Conservation (phyloP, 2,888 invertebrate species). For the Scaptomyza tumidula region DNA sequence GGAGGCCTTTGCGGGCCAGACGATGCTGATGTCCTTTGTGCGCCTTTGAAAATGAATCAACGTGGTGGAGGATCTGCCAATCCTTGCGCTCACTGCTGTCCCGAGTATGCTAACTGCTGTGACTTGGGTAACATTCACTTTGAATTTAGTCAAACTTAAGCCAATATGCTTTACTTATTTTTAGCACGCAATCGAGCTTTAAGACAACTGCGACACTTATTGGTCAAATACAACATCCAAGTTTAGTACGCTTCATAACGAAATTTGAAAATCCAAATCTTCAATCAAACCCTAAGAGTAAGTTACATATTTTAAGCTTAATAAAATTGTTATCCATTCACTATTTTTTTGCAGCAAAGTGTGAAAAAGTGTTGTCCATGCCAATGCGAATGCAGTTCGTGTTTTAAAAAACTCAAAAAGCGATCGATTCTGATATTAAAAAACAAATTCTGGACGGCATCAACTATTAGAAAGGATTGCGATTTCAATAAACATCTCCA, state of each 20-base stretch:
- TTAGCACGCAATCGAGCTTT: constrained; percentile 82
- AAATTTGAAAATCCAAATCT: too few species aligned
- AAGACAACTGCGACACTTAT: constrained; percentile 79
- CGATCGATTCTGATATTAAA: background rate
- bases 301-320: background rate
- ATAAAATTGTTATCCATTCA: background rate
- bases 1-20: constrained; percentile 30
- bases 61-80: background rate
- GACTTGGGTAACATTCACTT: constrained; percentile 43
- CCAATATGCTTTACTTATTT: constrained; percentile 22
- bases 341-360: constrained; percentile 3
- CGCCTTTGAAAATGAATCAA: background rate
- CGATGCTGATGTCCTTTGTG: background rate
- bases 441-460: too few species aligned
- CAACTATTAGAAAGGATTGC: constrained; percentile 20
- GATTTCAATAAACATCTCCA: constrained; percentile 25
- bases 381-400: constrained; percentile 61
- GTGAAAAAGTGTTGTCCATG: constrained; percentile 43
- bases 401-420: constrained; percentile 62
- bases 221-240: constrained; percentile 81
- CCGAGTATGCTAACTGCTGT: constrained; percentile 56
- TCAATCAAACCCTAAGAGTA: constrained; percentile 1
- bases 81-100: constrained; percentile 37
- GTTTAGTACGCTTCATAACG: constrained; percentile 45
- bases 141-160: too few species aligned